Evolutionary conservation across 2,797 vertebrate genomes (phyloP).

Genomic region (Sparidentex hasta): DNA sequence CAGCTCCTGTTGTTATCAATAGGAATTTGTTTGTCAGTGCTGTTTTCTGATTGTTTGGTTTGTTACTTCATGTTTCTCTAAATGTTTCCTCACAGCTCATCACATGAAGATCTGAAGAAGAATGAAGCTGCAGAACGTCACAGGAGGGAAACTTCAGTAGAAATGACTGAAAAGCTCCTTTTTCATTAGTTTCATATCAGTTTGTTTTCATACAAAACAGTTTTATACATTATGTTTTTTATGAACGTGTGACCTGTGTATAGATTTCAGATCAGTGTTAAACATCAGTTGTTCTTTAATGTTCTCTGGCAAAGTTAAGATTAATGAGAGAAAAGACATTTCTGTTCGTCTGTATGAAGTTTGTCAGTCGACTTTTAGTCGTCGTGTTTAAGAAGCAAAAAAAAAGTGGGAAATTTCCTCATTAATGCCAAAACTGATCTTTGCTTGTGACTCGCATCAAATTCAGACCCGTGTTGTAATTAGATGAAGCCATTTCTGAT

Average conservation of each 20-base stretch:
- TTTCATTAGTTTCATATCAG: slow-evolving; percentile 17
- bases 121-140: neutral
- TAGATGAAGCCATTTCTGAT: slow-evolving; percentile 48
- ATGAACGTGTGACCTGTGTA: slow-evolving; percentile 9
- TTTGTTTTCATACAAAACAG: slow-evolving; percentile 26
- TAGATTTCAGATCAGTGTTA: slow-evolving; percentile 14
- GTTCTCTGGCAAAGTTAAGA: neutral
- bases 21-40: neutral
- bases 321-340: neutral
- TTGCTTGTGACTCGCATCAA: slow-evolving; percentile 8
- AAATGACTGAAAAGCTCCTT: neutral
- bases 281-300: neutral
- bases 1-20: neutral
- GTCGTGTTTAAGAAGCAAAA: too few species aligned
- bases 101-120: slow-evolving; percentile 67
- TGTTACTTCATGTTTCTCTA: neutral
- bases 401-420: neutral
- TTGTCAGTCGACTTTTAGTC: too few species aligned
- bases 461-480: slow-evolving; percentile 52
- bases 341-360: neutral
- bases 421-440: neutral
- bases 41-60: neutral
- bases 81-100: slow-evolving; percentile 71
- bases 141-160: neutral
- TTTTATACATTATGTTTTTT: slow-evolving; percentile 39